Base-by-base conservation (phyloP, 1,140 invertebrate genomes). In the Drosophila navojoa region DNA sequence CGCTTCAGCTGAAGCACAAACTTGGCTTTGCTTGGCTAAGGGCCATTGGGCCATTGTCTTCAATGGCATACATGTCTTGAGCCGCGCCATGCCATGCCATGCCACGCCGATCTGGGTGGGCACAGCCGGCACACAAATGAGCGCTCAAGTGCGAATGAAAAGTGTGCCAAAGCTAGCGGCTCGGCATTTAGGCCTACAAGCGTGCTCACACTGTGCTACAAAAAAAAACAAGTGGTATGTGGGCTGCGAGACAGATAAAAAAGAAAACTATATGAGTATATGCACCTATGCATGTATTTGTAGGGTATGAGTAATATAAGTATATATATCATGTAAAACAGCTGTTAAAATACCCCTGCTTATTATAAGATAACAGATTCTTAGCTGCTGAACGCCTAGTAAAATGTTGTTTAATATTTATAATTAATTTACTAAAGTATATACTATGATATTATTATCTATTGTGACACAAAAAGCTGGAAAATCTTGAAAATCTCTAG, bases 91-190 rank as follows among this genome's bases (percentile, higher is more conserved):
- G 27, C 2, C 19, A 22, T 22, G 53, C 47, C 57, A 45, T 45
- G 53, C 47, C 57, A 45, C 35, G 27, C 55, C 45, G 52, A 32
- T 38, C 66, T 75, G 72, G 67, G 71, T 71, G 68, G 79, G 45
- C 71, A 62, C 32, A 67, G 59, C 49, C 72, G 59, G 38, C 61
- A 66, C 77, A 59, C 67, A 59, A 68, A 59, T 68, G 52, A 66
- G 25, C 59, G 55, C 57, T 85, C 53, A 47, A 86, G 81, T 81
- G 76, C 71, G 45, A 50, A 54, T 60, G 32, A 79, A 87, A 87
- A 87, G 82, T 87, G 82, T 87, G 82, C 82, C 84, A 89, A 84
- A 84, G 76, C 53, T 22, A 49, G 57, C 60, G 58, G 55, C n/a
- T 19, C 50, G 19, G 6, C 29, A 40, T 42, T 40, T 81, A 81